These are phyloP conservation scores for Gryllus bimaculatus DNA, from an alignment of 1,140 invertebrate genomes.

Conservation along the genomic window DNA sequence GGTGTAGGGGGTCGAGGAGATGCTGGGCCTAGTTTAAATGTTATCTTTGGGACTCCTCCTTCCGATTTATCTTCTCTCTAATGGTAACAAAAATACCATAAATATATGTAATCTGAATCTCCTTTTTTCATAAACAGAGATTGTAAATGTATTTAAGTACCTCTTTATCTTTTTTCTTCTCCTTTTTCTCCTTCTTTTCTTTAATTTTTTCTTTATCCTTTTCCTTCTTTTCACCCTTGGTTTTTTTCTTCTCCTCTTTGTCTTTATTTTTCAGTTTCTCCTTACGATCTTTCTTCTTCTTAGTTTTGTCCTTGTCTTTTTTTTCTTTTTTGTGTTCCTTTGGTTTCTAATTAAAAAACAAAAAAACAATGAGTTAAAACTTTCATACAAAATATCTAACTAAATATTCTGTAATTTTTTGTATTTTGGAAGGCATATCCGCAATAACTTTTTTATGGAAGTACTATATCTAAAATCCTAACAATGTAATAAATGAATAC, in stretches of 20 bases:
- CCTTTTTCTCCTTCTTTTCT: slow-evolving; percentile 27
- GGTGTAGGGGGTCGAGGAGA: slow-evolving; percentile 55
- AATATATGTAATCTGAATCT: too few species aligned
- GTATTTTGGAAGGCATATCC: background rate
- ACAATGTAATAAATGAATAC: too few species aligned
- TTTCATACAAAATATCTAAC: background rate
- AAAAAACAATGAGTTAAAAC: slow-evolving; percentile 6
- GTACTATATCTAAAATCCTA: too few species aligned
- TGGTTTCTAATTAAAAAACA: slow-evolving; percentile 22
- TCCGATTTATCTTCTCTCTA: slow-evolving; percentile 38
- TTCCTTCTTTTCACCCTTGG: slow-evolving; percentile 25
- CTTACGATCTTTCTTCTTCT: slow-evolving; percentile 24
- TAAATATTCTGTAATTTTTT: background rate
- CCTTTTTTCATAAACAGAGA: too few species aligned
- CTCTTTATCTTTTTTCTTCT: slow-evolving; percentile 27
- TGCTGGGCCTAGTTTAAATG: slow-evolving; percentile 60
- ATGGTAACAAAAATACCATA: background rate
- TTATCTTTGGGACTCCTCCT: slow-evolving; percentile 59
- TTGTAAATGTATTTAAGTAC: slow-evolving; percentile 15
- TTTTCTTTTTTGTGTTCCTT: slow-evolving; percentile 26
- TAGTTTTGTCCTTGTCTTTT: slow-evolving; percentile 25
- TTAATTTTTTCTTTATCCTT: slow-evolving; percentile 27
- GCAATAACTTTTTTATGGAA: too few species aligned
- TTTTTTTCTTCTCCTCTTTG: slow-evolving; percentile 24
- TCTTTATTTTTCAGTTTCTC: slow-evolving; percentile 26